phyloP scores from a whole-genome alignment of 2,797 vertebrate genomes.

The Malurus leucopterus region DNA sequence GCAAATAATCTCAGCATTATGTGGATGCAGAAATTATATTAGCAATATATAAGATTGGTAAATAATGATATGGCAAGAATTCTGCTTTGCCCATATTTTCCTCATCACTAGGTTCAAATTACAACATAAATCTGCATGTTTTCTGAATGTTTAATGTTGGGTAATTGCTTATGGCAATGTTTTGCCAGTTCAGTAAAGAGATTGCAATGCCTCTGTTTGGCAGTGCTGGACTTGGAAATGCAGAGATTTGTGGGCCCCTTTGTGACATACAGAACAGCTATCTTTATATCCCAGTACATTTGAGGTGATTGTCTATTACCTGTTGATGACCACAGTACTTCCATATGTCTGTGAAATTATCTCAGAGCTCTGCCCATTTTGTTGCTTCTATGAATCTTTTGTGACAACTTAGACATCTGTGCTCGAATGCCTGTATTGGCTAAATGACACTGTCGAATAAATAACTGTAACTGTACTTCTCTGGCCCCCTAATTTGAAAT shows the following conservation, averaged over 20 bases:
- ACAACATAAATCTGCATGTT: neutral
- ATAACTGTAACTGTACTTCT: neutral
- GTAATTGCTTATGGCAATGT: neutral
- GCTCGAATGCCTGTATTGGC: neutral
- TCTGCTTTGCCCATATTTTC: neutral
- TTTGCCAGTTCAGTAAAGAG: neutral
- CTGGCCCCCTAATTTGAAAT: neutral
- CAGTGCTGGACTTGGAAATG: neutral
- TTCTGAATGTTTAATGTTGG: neutral
- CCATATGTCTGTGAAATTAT: neutral
- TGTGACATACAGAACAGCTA: neutral
- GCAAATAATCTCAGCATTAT: neutral
- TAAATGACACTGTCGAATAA: neutral
- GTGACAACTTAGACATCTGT: neutral
- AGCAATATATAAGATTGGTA: neutral
- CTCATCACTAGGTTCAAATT: neutral
- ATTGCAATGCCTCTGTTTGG: neutral
- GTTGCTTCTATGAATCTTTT: neutral
- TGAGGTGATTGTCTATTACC: neutral
- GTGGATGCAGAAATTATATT: neutral
- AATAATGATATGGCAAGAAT: neutral
- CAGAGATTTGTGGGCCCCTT: neutral
- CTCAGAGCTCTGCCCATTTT: neutral
- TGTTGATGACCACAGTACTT: neutral
- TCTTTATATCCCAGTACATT: neutral